Percentiles rank a stretch among this genome's conserved stretches.
Evolutionary conservation across 2,888 invertebrate genomes (phyloP).

Genomic region (Melanchra persicariae): DNA sequence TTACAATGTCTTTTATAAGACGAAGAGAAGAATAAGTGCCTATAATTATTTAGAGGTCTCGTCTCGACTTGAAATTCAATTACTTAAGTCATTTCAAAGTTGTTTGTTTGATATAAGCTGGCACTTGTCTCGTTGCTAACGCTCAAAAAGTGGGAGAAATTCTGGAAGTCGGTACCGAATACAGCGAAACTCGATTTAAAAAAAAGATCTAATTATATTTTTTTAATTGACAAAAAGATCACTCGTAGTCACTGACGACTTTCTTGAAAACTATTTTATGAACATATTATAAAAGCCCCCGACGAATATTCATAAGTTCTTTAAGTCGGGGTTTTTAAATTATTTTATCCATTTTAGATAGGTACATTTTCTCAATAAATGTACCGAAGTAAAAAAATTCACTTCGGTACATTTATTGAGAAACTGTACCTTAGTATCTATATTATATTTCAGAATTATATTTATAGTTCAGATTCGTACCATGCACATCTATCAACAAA

Average conservation of each 20-base stretch:
- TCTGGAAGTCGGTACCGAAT: not conserved
- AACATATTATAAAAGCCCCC: no score
- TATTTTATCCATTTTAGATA: no score
- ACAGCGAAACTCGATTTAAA: slow-evolving; percentile 3
- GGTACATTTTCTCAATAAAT: no score
- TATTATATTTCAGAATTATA: no score
- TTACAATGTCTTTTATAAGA: slow-evolving; percentile 17
- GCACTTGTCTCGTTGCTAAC: slow-evolving; percentile 21
- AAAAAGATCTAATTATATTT: not conserved
- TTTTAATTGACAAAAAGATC: not conserved
- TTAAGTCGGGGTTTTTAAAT: no score
- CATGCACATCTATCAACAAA: no score
- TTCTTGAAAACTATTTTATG: not conserved
- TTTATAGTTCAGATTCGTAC: no score
- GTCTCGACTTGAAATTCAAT: slow-evolving; percentile 53
- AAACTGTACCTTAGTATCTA: no score
- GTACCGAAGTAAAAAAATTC: no score
- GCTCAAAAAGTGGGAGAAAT: slow-evolving; percentile 20
- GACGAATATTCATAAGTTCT: no score
- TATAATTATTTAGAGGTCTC: slow-evolving; percentile 55
- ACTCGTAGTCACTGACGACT: not conserved
- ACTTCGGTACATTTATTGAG: no score
- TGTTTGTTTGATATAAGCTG: slow-evolving; percentile 52
- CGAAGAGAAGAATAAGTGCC: slow-evolving; percentile 34
- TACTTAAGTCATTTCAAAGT: slow-evolving; percentile 56